Evolutionary conservation across 1,140 invertebrate species (phyloP).

Genomic region (Anoplophora glabripennis): DNA sequence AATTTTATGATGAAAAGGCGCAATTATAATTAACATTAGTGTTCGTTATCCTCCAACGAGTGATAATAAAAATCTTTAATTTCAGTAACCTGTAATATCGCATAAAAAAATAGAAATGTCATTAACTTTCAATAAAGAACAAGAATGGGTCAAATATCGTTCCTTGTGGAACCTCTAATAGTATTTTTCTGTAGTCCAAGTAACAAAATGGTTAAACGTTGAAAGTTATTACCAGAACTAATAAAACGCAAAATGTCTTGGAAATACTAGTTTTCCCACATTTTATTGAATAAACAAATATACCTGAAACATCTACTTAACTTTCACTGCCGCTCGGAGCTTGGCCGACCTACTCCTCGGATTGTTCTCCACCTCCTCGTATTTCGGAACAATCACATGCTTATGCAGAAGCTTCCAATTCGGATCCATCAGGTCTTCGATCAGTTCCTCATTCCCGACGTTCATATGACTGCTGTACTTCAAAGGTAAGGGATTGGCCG

Average conservation of each 20-base stretch:
- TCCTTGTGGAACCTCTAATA: too few species aligned
- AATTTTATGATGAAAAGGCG: too few species aligned
- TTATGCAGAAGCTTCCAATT: constrained; percentile 78
- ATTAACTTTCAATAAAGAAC: too few species aligned
- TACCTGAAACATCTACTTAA: constrained; percentile 21
- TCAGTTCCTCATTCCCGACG: constrained; percentile 55
- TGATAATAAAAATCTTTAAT: too few species aligned
- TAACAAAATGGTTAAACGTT: background rate
- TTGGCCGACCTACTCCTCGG: constrained; percentile 85
- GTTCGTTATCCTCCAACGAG: too few species aligned
- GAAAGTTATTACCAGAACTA: background rate
- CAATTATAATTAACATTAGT: too few species aligned
- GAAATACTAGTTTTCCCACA: background rate
- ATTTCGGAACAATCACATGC: constrained; percentile 72
- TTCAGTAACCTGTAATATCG: too few species aligned
- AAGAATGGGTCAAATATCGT: too few species aligned
- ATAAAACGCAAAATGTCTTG: background rate
- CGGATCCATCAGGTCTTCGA: constrained; percentile 59
- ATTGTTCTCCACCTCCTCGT: constrained; percentile 74
- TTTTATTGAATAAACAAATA: constrained; percentile 5
- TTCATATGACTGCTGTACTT: constrained; percentile 62
- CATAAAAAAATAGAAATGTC: too few species aligned
- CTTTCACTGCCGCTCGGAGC: constrained; percentile 74
- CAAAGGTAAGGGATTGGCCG: constrained; percentile 63
- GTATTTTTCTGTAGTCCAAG: background rate